Evolutionary conservation across 2,888 invertebrate species (phyloP).

Genomic region (Pemphredon lugubris): DNA sequence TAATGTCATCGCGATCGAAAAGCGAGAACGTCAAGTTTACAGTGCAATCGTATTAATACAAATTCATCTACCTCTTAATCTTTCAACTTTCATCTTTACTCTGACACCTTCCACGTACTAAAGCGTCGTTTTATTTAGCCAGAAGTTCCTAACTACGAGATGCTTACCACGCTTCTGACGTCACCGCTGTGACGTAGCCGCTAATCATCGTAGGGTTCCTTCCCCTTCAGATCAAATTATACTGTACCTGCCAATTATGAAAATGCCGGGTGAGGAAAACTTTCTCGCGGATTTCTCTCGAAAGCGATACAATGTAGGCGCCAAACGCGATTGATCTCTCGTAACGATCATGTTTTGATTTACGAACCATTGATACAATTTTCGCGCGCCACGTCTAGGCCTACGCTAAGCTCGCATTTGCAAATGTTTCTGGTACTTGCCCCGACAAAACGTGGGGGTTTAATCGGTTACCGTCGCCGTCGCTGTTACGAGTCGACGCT

Average conservation of each 20-base stretch:
- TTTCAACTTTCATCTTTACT: too few relatives aligned
- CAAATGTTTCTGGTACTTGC: slow-evolving; percentile 3
- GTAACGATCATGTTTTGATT: slow-evolving; percentile 1
- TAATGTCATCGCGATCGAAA: too few relatives aligned
- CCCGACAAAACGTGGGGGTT: slow-evolving; percentile 1
- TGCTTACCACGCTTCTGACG: too few relatives aligned
- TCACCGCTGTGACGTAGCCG: too few relatives aligned
- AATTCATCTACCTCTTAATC: too few relatives aligned
- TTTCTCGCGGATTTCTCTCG: slow-evolving; percentile 44
- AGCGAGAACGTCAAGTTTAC: too few relatives aligned
- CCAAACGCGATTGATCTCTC: too few relatives aligned
- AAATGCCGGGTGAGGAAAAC: slow-evolving; percentile 24
- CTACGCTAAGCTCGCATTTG: background rate
- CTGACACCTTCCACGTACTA: too few relatives aligned
- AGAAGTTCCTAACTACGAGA: too few relatives aligned
- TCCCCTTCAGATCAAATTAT: background rate
- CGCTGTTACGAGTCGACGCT: slow-evolving; percentile 46
- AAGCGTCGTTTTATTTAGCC: too few relatives aligned
- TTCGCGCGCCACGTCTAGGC: background rate
- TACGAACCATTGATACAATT: background rate
- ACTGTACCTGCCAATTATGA: background rate
- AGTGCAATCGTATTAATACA: too few relatives aligned
- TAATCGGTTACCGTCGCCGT: slow-evolving; percentile 27
- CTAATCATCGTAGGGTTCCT: background rate
- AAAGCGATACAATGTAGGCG: slow-evolving; percentile 36